Evolutionary conservation across 2,113 vertebrate species (phyloP), one percentile per base, ranked within the genome.

Genomic region (Carlito syrichta): DNA sequence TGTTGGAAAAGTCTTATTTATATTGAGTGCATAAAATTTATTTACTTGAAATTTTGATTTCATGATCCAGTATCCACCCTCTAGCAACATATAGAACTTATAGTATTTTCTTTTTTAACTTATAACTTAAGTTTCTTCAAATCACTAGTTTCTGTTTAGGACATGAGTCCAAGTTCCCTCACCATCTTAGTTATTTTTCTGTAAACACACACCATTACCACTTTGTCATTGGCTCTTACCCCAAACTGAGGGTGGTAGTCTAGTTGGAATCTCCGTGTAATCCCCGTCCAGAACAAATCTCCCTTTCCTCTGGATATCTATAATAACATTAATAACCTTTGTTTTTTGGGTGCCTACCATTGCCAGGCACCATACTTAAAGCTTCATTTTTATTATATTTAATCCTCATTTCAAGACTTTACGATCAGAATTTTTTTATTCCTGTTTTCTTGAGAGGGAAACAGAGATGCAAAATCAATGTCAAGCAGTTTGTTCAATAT

Each of bases 21-120:
- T 86, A 62, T 86, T 56, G 43, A 86, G 19, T 63, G 22, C 56
- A 9, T 69, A 94, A 54, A 62, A 81, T 54, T 71, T 62, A 43
- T 86, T 91, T 96, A 25, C 84, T 60, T 68, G 10, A 43, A 83
- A 73, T 93, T 81, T 92, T 94, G 40, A 66, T 58, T n/a, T 58
- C 48, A 71, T 66, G 54, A 85, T 91, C 45, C n/a, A 56, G 0
- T 6, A 27, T 94, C 68, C 94, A 50, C 8, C 23, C 25, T 92
- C 16, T 30, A 40, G 32, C n/a, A 78, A 71, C 2, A 84, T 10
- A 66, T 43, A 81, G 63, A 69, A 77, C 40, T 92, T 63, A 50
- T n/a, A 3, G 8, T 45, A 48, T 89, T 66, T 14, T 50, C 27
- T 63, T 87, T 91, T 88, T 81, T 74, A 62, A 62, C 38, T 86